Evolutionary conservation across 2,113 vertebrate genomes (phyloP).

Genomic region (Microtus ochrogaster): DNA sequence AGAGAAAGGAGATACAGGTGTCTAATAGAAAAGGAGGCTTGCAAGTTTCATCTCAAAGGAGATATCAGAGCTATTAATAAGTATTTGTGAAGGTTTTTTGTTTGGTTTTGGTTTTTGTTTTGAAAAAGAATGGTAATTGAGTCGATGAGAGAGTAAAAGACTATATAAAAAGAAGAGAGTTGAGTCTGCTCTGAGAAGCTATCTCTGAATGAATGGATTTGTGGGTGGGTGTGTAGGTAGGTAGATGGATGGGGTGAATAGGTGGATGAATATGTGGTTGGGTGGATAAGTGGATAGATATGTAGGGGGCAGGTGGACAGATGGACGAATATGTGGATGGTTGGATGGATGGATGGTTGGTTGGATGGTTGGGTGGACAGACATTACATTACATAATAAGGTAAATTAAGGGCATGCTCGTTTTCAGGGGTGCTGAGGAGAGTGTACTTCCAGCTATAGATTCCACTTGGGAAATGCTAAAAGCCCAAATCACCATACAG

Average conservation of each 20-base stretch:
- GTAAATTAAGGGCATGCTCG: background rate
- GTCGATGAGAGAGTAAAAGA: background rate
- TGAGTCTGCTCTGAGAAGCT: conserved; percentile 24
- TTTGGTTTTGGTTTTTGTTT: background rate
- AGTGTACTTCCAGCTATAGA: background rate
- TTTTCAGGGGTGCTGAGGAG: background rate
- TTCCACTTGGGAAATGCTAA: conserved; percentile 29
- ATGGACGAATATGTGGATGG: background rate
- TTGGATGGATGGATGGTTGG: background rate
- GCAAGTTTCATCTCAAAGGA: conserved; percentile 4
- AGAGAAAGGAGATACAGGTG: background rate
- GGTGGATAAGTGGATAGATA: too few relatives aligned
- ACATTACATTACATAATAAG: background rate
- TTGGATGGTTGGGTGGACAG: background rate
- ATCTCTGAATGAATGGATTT: background rate
- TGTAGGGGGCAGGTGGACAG: too few relatives aligned
- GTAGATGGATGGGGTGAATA: background rate
- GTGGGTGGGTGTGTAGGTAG: background rate
- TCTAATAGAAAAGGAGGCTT: background rate
- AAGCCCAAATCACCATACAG: background rate
- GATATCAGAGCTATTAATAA: background rate
- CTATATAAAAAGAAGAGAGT: background rate
- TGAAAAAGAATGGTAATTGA: background rate
- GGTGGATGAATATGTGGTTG: background rate
- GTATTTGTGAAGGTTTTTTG: background rate